Evolutionary conservation across 2,888 invertebrate species (phyloP), one percentile per base, ranked within the genome.

Genomic region (Drosophila aldrichi): DNA sequence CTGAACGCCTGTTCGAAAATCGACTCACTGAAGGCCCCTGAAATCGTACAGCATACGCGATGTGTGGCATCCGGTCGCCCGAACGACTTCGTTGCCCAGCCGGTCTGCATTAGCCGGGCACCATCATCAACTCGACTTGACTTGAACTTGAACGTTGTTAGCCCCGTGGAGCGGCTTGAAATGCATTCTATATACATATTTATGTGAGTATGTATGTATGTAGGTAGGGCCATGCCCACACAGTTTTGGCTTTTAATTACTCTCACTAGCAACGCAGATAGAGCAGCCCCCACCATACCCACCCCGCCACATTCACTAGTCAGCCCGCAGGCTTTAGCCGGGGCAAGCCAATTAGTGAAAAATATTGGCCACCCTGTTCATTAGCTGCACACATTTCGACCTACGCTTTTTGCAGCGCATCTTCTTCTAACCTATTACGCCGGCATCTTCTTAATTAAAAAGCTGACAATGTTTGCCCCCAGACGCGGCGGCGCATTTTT

Each of bases 391-490:
- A 77, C 80, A 85, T 91, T 90, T 91, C 91, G 87, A 92, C 91
- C 92, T 91, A 91, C 91, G 74, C 78, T 91, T 91, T 92, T 91
- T 58, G 79, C 87, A 86, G 74, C 77, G 79, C 77, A 81, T 89
- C 87, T 91, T 90, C 91, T 91, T 91, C 92, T 83, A 92, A 86
- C 91, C 91, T 91, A 91, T 88, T 91, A 91, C 92, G 86, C 86
- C 79, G 80, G 89, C 91, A 91, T 91, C 91, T 87, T 91, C 91
- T 91, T 91, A 91, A 91, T 92, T 91, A 91, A 91, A 91, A 92
- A 90, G 86, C 89, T 90, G 91, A 74, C 89, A 88, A 79, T 84
- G 79, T 81, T 70, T 68, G 58, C 72, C 71, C 74, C 57, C 57
- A 70, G 63, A 59, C 65, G 64, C 56, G 32, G 38, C 46, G 72